These are phyloP conservation scores for Morone chrysops DNA, from an alignment of 2,113 vertebrate genomes.

Conservation along the genomic window DNA sequence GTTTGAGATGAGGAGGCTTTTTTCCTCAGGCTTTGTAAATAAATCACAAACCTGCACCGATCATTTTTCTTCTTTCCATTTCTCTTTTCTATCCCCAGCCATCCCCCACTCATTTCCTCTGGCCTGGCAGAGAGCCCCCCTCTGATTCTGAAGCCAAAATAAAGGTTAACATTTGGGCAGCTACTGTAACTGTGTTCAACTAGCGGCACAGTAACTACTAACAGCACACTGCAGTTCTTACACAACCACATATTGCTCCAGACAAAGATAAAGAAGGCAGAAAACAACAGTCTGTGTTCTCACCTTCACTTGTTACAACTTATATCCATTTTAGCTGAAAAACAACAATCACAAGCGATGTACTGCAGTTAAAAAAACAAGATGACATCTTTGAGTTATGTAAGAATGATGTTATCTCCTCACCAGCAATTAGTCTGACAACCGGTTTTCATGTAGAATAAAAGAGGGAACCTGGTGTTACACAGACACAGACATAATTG, in stretches of 20 bases:
- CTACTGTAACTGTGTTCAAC: slow-evolving; percentile 6
- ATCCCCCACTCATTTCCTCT: slow-evolving; percentile 65
- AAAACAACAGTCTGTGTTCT: slow-evolving; percentile 1
- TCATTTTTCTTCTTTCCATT: slow-evolving; percentile 54
- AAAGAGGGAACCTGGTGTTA: slow-evolving; percentile 2
- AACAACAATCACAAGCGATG: slow-evolving; percentile 1
- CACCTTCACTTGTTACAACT: not conserved
- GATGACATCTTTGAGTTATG: slow-evolving; percentile 39
- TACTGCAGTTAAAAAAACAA: slow-evolving; percentile 26
- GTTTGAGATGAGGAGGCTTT: slow-evolving; percentile 30
- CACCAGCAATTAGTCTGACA: slow-evolving; percentile 26
- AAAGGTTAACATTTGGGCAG: slow-evolving; percentile 62
- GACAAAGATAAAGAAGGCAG: not conserved
- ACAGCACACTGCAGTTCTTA: not conserved
- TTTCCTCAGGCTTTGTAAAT: slow-evolving; percentile 48
- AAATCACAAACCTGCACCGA: slow-evolving; percentile 66
- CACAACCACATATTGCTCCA: not conserved
- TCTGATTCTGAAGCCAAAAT: slow-evolving; percentile 56
- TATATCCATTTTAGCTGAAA: slow-evolving; percentile 24
- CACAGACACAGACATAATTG: not conserved
- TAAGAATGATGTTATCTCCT: slow-evolving; percentile 47
- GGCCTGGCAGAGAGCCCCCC: slow-evolving; percentile 59
- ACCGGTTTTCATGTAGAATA: slow-evolving; percentile 13
- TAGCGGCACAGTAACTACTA: slow-evolving; percentile 15
- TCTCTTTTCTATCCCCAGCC: slow-evolving; percentile 44